These are phyloP conservation scores for Xanthorhoe designata DNA, from an alignment of 2,888 invertebrate species.

Conservation along the genomic window DNA sequence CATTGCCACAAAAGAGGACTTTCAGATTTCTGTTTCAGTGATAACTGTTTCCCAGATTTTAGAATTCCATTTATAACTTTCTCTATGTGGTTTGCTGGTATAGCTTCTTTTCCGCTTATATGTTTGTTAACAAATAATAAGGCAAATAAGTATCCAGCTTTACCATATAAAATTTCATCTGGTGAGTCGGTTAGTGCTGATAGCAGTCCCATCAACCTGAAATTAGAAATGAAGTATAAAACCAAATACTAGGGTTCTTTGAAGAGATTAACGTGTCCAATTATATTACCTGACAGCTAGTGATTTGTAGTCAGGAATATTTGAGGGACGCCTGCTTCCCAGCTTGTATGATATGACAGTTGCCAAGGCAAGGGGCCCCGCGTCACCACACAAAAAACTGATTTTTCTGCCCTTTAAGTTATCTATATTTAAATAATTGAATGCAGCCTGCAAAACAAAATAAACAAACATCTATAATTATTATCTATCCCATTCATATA, in stretches of 20 bases:
- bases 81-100: slow-evolving; percentile 86
- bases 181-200: slow-evolving; percentile 86
- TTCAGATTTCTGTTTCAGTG: slow-evolving; percentile 80
- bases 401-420: slow-evolving; percentile 74
- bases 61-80: slow-evolving; percentile 87
- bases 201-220: slow-evolving; percentile 85
- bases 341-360: slow-evolving; percentile 88
- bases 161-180: slow-evolving; percentile 94
- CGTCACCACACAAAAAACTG: slow-evolving; percentile 92
- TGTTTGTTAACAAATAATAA: slow-evolving; percentile 90
- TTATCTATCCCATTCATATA: too few relatives aligned
- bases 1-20: slow-evolving; percentile 93
- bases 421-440: slow-evolving; percentile 64
- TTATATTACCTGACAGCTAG: slow-evolving; percentile 79
- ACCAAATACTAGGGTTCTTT: not conserved
- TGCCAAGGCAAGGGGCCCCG: slow-evolving; percentile 91
- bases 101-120: slow-evolving; percentile 83
- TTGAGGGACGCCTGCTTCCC: slow-evolving; percentile 63
- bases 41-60: slow-evolving; percentile 87
- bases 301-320: slow-evolving; percentile 77
- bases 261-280: not conserved
- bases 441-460: slow-evolving; percentile 57
- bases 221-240: slow-evolving; percentile 40
- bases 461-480: too few relatives aligned
- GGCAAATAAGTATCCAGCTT: slow-evolving; percentile 92